Percentiles rank a stretch among this genome's conserved stretches.
phyloP scores from a whole-genome alignment of 1,140 invertebrate species.

The Diabrotica virgifera region DNA sequence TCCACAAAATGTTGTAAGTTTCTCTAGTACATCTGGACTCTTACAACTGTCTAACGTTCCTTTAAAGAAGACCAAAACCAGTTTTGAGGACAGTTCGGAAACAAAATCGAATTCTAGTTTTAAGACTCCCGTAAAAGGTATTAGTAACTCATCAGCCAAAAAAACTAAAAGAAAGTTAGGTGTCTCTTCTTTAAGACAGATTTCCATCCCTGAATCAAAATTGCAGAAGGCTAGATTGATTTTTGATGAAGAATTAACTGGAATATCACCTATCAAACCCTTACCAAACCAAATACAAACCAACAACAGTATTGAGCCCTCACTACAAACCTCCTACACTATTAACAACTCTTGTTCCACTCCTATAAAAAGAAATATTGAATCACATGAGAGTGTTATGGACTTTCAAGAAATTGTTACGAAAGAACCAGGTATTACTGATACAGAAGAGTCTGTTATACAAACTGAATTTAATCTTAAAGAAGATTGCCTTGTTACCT shows the following conservation, averaged over 20 bases:
- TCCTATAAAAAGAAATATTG: no score
- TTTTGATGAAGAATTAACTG: conserved; percentile 32
- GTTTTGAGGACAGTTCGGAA: conserved; percentile 35
- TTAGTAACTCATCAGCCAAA: not conserved
- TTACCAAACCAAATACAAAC: no score
- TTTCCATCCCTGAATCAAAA: conserved; percentile 21
- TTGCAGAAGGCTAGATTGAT: conserved; percentile 30
- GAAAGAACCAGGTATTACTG: no score
- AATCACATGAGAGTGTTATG: no score
- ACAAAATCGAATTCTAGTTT: not conserved
- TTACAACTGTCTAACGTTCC: conserved; percentile 23
- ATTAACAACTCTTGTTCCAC: no score
- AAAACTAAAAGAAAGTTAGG: conserved; percentile 28
- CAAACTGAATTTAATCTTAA: no score
- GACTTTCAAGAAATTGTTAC: no score
- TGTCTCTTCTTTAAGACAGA: conserved; percentile 18
- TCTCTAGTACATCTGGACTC: conserved; percentile 27
- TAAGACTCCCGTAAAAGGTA: not conserved
- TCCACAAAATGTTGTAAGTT: conserved; percentile 3
- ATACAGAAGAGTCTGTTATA: no score
- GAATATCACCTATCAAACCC: conserved; percentile 18
- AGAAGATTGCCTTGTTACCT: no score
- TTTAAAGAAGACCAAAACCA: conserved; percentile 32
- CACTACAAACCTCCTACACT: no score
- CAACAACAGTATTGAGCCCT: no score